Evolutionary conservation across 1,140 invertebrate genomes (phyloP).

Genomic region (Pogonognathellus flavescens): DNA sequence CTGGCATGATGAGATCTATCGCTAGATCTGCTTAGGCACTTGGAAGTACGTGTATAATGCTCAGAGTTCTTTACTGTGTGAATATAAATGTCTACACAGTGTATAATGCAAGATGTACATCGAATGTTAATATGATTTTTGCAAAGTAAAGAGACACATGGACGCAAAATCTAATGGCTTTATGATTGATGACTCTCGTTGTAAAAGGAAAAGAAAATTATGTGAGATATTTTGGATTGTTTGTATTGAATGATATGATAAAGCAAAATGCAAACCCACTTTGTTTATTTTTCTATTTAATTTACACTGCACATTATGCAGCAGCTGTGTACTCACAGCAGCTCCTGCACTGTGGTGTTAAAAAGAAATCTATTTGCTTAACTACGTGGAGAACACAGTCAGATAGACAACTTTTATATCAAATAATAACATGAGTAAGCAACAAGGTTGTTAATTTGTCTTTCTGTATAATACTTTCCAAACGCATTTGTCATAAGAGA

Average conservation of each 20-base stretch:
- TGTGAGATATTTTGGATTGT: neutral
- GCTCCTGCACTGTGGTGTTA: neutral
- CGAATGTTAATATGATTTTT: neutral
- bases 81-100: neutral
- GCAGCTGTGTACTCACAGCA: neutral
- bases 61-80: neutral
- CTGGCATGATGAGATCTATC: neutral
- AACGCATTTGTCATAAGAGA: too few species aligned
- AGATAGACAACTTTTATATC: neutral
- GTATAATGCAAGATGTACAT: neutral
- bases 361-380: conserved; percentile 4
- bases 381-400: neutral
- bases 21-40: neutral
- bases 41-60: neutral
- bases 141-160: neutral
- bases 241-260: too few species aligned
- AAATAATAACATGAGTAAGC: neutral
- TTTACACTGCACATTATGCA: neutral
- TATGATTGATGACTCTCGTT: conserved; percentile 33
- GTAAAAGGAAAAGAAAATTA: neutral
- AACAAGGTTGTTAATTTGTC: conserved; percentile 21
- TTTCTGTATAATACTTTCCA: neutral
- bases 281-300: too few species aligned
- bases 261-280: too few species aligned
- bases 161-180: neutral